Conservation (phyloP, 1,140 invertebrate genomes). For the Zaprionus ghesquierei region DNA sequence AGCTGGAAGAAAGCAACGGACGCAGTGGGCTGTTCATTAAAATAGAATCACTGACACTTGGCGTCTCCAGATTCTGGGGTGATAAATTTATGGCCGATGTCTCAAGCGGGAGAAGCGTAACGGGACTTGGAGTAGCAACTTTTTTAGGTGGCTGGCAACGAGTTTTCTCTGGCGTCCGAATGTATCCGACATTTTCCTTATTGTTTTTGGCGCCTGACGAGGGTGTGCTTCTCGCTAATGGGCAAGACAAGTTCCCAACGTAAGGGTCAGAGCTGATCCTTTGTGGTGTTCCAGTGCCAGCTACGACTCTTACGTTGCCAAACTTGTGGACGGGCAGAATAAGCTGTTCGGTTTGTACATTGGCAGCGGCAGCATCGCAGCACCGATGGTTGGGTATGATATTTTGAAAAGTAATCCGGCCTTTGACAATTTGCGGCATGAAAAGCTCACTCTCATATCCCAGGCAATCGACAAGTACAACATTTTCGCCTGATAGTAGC, state of each 20-base stretch:
- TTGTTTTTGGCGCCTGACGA: neutral
- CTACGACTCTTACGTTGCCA: neutral
- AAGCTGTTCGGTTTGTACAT: constrained; percentile 1
- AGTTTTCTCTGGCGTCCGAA: constrained; percentile 37
- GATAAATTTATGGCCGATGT: neutral
- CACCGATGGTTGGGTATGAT: constrained; percentile 64
- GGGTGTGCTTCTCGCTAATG: constrained; percentile 52
- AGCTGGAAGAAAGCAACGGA: neutral
- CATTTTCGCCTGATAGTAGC: constrained; percentile 65
- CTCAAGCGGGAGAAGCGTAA: neutral
- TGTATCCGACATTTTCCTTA: constrained; percentile 34
- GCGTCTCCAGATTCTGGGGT: neutral
- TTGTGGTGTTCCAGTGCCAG: neutral
- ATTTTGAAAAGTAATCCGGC: constrained; percentile 64
- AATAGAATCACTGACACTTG: neutral
- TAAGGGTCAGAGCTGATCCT: neutral
- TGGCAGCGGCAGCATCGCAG: constrained; percentile 44
- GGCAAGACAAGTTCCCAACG: constrained; percentile 6
- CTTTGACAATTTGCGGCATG: constrained; percentile 63
- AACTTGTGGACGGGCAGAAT: constrained; percentile 1
- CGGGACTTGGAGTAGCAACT: neutral
- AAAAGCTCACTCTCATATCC: constrained; percentile 68
- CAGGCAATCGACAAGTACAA: constrained; percentile 57
- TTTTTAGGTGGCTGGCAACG: constrained; percentile 12
- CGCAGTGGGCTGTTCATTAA: neutral